Evolutionary conservation across 2,113 vertebrate species (phyloP).

Genomic region (Catharus minimus): DNA sequence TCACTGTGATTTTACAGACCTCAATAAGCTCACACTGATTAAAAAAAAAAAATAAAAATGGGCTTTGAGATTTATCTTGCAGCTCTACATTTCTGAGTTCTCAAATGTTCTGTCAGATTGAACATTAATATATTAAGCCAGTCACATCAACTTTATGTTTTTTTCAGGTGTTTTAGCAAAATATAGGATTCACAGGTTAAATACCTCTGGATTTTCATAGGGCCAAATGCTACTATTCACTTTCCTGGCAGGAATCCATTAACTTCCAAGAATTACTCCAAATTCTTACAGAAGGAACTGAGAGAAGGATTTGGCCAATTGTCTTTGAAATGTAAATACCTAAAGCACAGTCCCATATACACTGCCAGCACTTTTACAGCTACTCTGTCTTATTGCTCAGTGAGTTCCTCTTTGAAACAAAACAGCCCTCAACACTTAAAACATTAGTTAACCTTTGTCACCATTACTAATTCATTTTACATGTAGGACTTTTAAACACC

Average conservation of each 20-base stretch:
- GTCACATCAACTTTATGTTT: neutral
- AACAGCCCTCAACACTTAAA: slow-evolving; percentile 54
- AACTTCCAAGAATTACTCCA: slow-evolving; percentile 9
- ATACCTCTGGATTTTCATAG: neutral
- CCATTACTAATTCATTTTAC: slow-evolving; percentile 54
- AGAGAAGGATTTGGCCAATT: slow-evolving; percentile 15
- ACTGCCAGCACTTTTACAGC: slow-evolving; percentile 48
- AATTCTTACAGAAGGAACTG: slow-evolving; percentile 3
- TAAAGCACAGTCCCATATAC: neutral
- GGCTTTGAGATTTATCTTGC: slow-evolving; percentile 36
- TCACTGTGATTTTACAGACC: slow-evolving; percentile 5
- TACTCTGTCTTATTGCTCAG: slow-evolving; percentile 1
- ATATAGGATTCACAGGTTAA: slow-evolving; percentile 18
- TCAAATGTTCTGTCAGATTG: neutral
- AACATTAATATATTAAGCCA: neutral
- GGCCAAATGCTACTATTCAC: neutral
- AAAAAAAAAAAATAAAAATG: neutral
- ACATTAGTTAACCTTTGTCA: slow-evolving; percentile 63
- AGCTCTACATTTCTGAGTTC: slow-evolving; percentile 15
- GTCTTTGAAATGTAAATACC: slow-evolving; percentile 46
- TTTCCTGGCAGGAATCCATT: slow-evolving; percentile 4
- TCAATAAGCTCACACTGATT: neutral
- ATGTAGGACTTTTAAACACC: slow-evolving; percentile 7
- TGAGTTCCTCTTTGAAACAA: slow-evolving; percentile 48
- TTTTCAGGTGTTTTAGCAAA: neutral